phyloP scores from a whole-genome alignment of 2,888 invertebrate genomes.

The Diogma glabrata region DNA sequence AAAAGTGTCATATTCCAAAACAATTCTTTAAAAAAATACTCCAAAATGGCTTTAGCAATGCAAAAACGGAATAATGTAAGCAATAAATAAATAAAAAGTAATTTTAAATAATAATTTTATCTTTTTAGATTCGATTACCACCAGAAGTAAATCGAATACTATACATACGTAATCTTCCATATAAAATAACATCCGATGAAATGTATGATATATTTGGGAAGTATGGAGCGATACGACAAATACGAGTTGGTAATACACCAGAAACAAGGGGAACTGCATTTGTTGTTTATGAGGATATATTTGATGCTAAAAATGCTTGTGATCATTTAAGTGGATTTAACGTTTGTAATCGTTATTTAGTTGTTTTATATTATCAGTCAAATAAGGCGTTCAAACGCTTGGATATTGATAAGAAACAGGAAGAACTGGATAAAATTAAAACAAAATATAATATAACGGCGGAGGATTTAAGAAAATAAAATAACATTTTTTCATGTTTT shows the following conservation, averaged over 20 bases:
- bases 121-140: conserved; percentile 87
- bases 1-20: no score
- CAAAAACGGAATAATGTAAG: conserved; percentile 66
- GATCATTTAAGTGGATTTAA: conserved; percentile 98
- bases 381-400: conserved; percentile 93
- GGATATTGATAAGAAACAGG: conserved; percentile 90
- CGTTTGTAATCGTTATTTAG: conserved; percentile 95
- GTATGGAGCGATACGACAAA: conserved; percentile 98
- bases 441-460: conserved; percentile 79
- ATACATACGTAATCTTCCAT: conserved; percentile 94
- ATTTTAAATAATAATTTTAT: conserved; percentile 12
- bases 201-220: conserved; percentile 99
- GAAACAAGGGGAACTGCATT: conserved; percentile 98
- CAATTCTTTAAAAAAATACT: no score
- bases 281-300: conserved; percentile 99
- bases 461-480: conserved; percentile 41
- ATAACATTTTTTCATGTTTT: neutral
- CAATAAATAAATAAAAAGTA: conserved; percentile 20
- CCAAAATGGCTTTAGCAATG: conserved; percentile 55
- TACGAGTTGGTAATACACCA: conserved; percentile 93
- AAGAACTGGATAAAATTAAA: conserved; percentile 90
- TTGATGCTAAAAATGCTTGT: conserved; percentile 99
- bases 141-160: conserved; percentile 97
- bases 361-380: conserved; percentile 96
- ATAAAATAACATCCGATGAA: conserved; percentile 98